A percentile compares a stretch with the other conserved stretches of the same genome.
These are phyloP conservation scores for Corydoras maculifer DNA, from an alignment of 2,113 vertebrate species.

Conservation along the genomic window DNA sequence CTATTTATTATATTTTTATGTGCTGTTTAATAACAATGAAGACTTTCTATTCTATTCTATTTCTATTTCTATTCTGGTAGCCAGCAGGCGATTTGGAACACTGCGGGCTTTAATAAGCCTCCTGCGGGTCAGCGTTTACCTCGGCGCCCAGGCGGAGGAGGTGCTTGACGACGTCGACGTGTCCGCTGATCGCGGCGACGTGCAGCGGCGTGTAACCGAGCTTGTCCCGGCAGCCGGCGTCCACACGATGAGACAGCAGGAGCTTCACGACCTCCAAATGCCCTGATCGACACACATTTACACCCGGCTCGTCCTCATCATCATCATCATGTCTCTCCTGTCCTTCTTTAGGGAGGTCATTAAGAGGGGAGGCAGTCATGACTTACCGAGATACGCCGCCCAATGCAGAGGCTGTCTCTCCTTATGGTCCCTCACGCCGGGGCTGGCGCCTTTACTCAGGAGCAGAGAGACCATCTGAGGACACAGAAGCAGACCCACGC, in stretches of 20 bases:
- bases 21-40: too few species aligned
- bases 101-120: too few species aligned
- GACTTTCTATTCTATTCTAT: too few species aligned
- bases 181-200: conserved; percentile 81
- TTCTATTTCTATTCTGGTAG: too few species aligned
- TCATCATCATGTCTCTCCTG: too few species aligned
- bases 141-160: conserved; percentile 80
- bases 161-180: conserved; percentile 81
- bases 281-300: conserved; percentile 58
- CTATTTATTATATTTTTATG: too few species aligned
- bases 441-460: conserved; percentile 81
- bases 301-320: too few species aligned
- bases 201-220: conserved; percentile 89
- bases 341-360: too few species aligned
- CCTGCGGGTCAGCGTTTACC: conserved; percentile 57
- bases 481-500: neutral
- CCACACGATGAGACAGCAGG: conserved; percentile 77
- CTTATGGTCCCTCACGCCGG: conserved; percentile 83
- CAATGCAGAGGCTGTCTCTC: conserved; percentile 88
- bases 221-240: conserved; percentile 82
- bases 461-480: conserved; percentile 85
- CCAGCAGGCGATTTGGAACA: too few species aligned
- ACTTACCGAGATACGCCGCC: conserved; percentile 83
- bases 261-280: conserved; percentile 89
- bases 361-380: neutral